Conservation (phyloP, 2,113 vertebrate species). For the Drymodes brunneopygia region DNA sequence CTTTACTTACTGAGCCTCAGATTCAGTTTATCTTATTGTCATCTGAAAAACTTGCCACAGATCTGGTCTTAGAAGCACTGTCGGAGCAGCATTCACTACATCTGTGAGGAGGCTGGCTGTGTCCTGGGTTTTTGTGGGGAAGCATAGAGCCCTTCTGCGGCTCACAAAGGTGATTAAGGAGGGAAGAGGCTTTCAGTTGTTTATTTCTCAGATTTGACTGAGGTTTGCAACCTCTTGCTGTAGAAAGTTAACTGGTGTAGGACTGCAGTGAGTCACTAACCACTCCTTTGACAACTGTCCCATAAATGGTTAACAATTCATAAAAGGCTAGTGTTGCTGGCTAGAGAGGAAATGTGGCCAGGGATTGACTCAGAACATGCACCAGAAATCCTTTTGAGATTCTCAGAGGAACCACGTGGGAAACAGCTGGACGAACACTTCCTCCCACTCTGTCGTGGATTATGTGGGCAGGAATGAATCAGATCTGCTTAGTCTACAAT, state of each 20-base stretch:
- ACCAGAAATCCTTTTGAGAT: not conserved
- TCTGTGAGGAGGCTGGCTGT: not conserved
- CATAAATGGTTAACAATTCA: constrained; percentile 12
- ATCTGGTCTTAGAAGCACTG: not conserved
- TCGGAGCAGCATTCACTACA: not conserved
- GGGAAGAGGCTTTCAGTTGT: not conserved
- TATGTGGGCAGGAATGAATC: not conserved
- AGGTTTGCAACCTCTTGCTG: not conserved
- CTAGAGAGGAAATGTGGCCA: not conserved
- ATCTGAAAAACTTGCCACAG: not conserved
- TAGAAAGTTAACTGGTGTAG: not conserved
- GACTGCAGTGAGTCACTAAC: not conserved
- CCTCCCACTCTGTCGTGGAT: not conserved
- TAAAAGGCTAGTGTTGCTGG: not conserved
- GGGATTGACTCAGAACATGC: not conserved
- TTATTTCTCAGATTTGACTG: not conserved
- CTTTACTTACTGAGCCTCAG: not conserved
- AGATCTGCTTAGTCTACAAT: not conserved
- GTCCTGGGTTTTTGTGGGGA: not conserved
- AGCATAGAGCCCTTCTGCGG: not conserved
- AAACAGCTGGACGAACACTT: not conserved
- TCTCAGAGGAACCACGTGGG: not conserved
- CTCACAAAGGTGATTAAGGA: not conserved
- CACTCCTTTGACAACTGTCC: not conserved
- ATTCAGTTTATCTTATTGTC: not conserved